Base-by-base conservation (phyloP, 2,888 invertebrate species). In the Drosophila infuscata region DNA sequence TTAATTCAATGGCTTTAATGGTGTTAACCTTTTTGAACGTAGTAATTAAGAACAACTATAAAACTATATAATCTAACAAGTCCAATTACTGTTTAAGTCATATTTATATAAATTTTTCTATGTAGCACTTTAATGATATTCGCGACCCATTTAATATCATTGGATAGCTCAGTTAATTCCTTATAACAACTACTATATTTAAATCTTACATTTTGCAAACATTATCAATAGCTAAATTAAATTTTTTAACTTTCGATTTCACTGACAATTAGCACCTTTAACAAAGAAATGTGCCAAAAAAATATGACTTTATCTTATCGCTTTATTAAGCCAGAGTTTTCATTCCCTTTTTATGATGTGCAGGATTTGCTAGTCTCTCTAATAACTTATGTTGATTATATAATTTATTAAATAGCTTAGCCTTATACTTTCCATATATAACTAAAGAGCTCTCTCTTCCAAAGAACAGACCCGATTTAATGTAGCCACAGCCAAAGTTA, bases 391-490 rank as follows among this genome's bases (percentile, higher is more conserved):
- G 20, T 20, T n/a, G n/a, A n/a, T n/a, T n/a, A n/a, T n/a, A n/a
- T n/a, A n/a, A n/a, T n/a, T n/a, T n/a, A n/a, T n/a, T n/a, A n/a
- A n/a, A n/a, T n/a, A n/a, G n/a, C n/a, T n/a, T n/a, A n/a, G n/a
- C n/a, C n/a, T n/a, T n/a, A n/a, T n/a, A n/a, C 29, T n/a, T 29
- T 6, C 11, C 48, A 36, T 20, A 11, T 30, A 38, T 8, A 25
- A 17, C 25, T 25, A 20, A 41, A 41, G 11, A 52, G 43, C 30
- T 36, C 8, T 36, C 8, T n/a, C 33, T 33, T 20, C 36, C 8
- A 32, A 20, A 7, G 43, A 52, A 25, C 15, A 15, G 25, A 46
- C 29, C 32, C 12, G 46, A 72, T 68, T 76, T 76, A 73, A 76
- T 77, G 64, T 46, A 41, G 72, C 53, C 48, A 49, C 38, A 54